phyloP scores from a whole-genome alignment of 2,888 invertebrate genomes.

The Stegophylla sp. region DNA sequence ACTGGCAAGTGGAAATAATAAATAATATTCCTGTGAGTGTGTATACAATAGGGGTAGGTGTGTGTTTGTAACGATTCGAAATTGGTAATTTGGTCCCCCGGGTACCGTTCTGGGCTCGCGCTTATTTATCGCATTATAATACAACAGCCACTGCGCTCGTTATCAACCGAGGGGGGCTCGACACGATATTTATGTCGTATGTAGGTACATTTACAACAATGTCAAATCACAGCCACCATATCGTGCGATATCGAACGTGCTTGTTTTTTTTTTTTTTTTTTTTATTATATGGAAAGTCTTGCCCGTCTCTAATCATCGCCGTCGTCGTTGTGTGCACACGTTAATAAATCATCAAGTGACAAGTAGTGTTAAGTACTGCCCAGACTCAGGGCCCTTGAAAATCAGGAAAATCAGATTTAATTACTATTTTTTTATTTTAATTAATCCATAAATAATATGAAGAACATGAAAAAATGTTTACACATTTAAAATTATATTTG shows the following conservation, averaged over 20 bases:
- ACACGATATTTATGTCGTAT: slow-evolving; percentile 39
- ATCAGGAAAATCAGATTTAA: too few relatives aligned
- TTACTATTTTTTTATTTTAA: too few relatives aligned
- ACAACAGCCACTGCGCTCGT: slow-evolving; percentile 50
- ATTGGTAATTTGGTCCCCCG: slow-evolving; percentile 58
- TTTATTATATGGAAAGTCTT: background rate
- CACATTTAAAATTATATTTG: too few relatives aligned
- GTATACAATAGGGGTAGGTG: background rate
- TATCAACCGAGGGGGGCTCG: slow-evolving; percentile 39
- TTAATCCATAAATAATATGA: too few relatives aligned
- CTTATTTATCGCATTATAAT: slow-evolving; percentile 58
- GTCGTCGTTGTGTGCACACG: background rate
- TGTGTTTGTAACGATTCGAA: slow-evolving; percentile 58
- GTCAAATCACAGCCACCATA: slow-evolving; percentile 13
- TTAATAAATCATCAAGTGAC: too few relatives aligned
- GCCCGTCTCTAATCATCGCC: background rate
- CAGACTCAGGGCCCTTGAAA: too few relatives aligned
- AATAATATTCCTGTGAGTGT: slow-evolving; percentile 45
- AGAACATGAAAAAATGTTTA: too few relatives aligned
- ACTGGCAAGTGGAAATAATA: slow-evolving; percentile 59
- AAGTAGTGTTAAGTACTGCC: too few relatives aligned
- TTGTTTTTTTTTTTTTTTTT: background rate
- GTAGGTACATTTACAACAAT: slow-evolving; percentile 36
- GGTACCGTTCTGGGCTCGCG: slow-evolving; percentile 50
- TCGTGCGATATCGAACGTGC: background rate